Base-by-base conservation (phyloP, 92 coral and sea anemone genomes). In the Porites divaricata region DNA sequence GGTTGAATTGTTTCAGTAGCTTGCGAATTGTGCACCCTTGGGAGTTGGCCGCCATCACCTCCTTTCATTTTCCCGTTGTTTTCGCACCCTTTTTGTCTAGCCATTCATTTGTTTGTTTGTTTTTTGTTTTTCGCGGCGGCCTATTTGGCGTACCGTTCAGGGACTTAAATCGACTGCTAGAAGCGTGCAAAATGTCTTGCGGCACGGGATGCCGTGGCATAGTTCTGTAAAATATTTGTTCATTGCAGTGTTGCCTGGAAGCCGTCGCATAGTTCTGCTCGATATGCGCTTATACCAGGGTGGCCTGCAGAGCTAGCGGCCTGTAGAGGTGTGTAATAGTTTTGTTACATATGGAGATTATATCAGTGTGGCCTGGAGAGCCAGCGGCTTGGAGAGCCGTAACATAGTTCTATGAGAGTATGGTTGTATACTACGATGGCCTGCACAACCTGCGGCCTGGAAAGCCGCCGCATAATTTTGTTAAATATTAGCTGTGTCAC, bases 261-360 rank as follows among this genome's bases (percentile, higher is more conserved):
- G 75, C 75, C 54, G 21, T 35, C 41, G 56, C 75, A 70, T 3
- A 70, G 75, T 70, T 70, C 56, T 70, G 75, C 75, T 70, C 54
- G 23, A 1, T 35, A 48, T 52, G 57, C 26, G 56, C 2, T 41
- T 41, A 49, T 17, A 4, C 53, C 56, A 70, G 21, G 45, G 75
- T 49, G 56, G 56, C 56, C 75, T 70, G 58, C 57, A 70, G 71
- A 66, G 70, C 70, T 41, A 45, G 41, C 70, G 12, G 75, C 10
- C 75, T 48, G 75, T 5, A 48, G 26, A 70, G 75, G 23, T 70
- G 75, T 71, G 2, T 17, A 57, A 8, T 63, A 63, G 68, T 63
- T n/a, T n/a, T n/a, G n/a, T n/a, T n/a, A n/a, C n/a, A n/a, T n/a
- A n/a, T n/a, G n/a, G n/a, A n/a, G n/a, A n/a, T n/a, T 63, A 1